Evolutionary conservation across 2,113 vertebrate species (phyloP).

Genomic region (Condylura cristata): DNA sequence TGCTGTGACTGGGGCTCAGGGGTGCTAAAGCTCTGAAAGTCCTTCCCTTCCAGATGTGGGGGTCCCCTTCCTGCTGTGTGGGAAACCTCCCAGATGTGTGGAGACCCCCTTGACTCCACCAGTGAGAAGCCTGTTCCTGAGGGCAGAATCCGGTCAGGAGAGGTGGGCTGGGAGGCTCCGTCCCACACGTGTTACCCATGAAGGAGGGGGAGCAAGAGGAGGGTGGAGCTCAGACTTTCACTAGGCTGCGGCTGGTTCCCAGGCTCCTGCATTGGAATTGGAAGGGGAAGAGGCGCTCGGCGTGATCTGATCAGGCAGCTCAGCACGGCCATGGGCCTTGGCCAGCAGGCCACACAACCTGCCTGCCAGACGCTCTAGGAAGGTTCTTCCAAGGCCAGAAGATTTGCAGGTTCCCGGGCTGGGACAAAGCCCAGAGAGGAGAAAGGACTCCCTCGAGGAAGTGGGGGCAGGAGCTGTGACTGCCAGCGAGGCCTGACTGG

Average conservation of each 20-base stretch:
- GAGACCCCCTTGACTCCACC: not conserved
- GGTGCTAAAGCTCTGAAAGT: not conserved
- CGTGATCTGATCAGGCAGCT: not conserved
- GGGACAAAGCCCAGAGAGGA: constrained; percentile 53
- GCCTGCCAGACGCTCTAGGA: constrained; percentile 69
- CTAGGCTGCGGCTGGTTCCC: constrained; percentile 5
- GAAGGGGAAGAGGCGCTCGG: not conserved
- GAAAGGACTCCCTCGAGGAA: constrained; percentile 18
- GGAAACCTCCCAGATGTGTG: not conserved
- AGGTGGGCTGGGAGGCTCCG: not conserved
- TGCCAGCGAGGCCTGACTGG: constrained; percentile 34
- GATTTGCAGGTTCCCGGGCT: constrained; percentile 59
- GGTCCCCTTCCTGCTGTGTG: not conserved
- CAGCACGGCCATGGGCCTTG: constrained; percentile 17
- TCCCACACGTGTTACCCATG: not conserved
- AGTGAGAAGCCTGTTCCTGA: not conserved
- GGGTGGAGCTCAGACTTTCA: not conserved
- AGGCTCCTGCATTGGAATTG: not conserved
- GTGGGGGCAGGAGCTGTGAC: not conserved
- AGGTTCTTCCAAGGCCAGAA: constrained; percentile 53
- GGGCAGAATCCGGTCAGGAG: not conserved
- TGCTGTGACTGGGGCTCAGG: not conserved
- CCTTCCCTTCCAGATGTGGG: not conserved
- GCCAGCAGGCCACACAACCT: not conserved
- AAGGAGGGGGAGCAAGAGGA: not conserved